phyloP scores from a whole-genome alignment of 37 sponge, comb jelly and placozoan genomes.

The Chondrilla cf. caribensis region DNA sequence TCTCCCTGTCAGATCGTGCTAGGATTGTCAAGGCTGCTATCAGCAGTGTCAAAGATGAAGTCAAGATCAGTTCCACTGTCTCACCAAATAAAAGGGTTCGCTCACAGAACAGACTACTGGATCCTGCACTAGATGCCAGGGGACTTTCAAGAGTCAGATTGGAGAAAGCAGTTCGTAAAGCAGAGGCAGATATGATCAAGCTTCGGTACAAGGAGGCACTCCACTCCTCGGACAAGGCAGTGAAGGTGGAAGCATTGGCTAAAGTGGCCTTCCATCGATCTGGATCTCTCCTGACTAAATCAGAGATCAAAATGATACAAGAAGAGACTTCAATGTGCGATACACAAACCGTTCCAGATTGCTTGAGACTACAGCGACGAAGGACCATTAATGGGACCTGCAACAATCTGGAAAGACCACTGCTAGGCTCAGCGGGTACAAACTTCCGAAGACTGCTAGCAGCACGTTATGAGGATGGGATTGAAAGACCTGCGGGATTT shows the following conservation, averaged over 20 bases:
- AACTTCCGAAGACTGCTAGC: slow-evolving; percentile 60
- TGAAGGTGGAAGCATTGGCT: slow-evolving; percentile 45
- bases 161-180: slow-evolving; percentile 15
- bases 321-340: neutral
- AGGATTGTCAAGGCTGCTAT: neutral
- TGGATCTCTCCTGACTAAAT: slow-evolving; percentile 37
- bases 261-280: slow-evolving; percentile 38
- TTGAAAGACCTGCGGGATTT: slow-evolving; percentile 43
- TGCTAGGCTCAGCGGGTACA: slow-evolving; percentile 55
- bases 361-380: neutral
- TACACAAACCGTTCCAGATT: neutral
- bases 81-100: neutral
- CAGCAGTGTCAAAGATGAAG: neutral
- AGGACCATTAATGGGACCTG: slow-evolving; percentile 85
- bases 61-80: neutral
- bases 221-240: neutral
- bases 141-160: neutral
- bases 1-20: neutral
- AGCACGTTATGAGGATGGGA: slow-evolving; percentile 76
- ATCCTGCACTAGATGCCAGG: neutral
- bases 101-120: neutral
- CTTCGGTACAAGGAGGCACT: neutral
- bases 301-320: slow-evolving; percentile 32
- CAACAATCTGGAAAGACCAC: slow-evolving; percentile 73
- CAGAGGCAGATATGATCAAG: slow-evolving; percentile 6